Evolutionary conservation across 2,797 vertebrate genomes (phyloP), one percentile per base, ranked within the genome.

Genomic region (Pipistrellus nathusii): DNA sequence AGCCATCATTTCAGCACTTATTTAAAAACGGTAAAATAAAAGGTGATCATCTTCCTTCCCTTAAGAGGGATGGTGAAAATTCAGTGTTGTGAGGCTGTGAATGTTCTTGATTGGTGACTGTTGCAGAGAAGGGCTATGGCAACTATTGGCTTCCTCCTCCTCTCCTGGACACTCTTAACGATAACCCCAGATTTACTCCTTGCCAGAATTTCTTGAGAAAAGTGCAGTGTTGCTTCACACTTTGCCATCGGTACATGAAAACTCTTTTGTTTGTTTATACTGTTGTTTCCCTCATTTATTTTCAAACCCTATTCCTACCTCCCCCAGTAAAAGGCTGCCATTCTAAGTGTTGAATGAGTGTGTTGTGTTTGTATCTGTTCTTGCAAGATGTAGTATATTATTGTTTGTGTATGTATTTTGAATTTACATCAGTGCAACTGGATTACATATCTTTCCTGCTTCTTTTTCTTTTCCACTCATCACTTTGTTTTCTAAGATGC

Each of bases 21-120:
- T 66, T 92, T 88, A 11, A 81, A 87, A 92, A 66, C 14, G 53
- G 75, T 55, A 15, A 77, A 77, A 77, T 53, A 77, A 32, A 53
- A 78, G 51, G 51, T 55, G 51, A 55, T 38, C 51, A 38, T 38
- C 35, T 77, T 77, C 32, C 21, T 78, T 55, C 51, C n/a, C 46
- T 85, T 46, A 73, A 82, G 30, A 76, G 53, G 30, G 62, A 66
- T n/a, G 17, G 4, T 72, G 46, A 82, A 82, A 57, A 48, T 66
- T 46, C 46, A 2, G 0, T n/a, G 85, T 14, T 18, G 2, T 12
- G 35, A 73, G 27, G 6, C 46, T 76, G 3, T 75, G 59, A 53
- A 6, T 41, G 8, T 44, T 55, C 62, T 66, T 38, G 32, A 20
- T 78, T 32, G 2, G 46, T 41, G 85, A 32, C 46, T 30, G 9